Conservation (phyloP, 1,140 invertebrate genomes). For the Copidosoma floridanum region DNA sequence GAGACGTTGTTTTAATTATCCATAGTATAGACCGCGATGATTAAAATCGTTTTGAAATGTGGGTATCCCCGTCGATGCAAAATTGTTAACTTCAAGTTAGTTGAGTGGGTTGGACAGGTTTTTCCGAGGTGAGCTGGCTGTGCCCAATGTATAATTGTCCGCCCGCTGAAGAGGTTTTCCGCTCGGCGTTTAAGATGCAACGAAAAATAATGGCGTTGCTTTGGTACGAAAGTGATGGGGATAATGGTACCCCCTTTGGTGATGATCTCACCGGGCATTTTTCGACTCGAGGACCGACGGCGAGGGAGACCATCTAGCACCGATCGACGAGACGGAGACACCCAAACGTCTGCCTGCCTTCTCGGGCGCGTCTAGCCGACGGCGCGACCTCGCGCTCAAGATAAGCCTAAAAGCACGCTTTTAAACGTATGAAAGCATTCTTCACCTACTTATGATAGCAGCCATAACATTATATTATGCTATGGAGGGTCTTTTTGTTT, state of each 20-base stretch:
- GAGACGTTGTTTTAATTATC: constrained; percentile 28
- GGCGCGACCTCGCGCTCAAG: constrained; percentile 3
- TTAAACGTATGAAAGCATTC: constrained; percentile 13
- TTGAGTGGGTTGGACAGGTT: too few relatives aligned
- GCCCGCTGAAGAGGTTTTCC: too few relatives aligned
- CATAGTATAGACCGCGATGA: constrained; percentile 25
- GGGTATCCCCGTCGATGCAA: too few relatives aligned
- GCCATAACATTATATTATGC: too few relatives aligned
- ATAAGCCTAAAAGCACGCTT: constrained; percentile 10
- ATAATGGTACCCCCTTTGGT: constrained; percentile 5
- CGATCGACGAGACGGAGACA: background rate
- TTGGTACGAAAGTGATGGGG: background rate
- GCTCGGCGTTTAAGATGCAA: too few relatives aligned
- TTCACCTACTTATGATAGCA: background rate
- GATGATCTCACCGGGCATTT: constrained; percentile 17
- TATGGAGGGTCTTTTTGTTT: too few relatives aligned
- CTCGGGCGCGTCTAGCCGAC: constrained; percentile 1
- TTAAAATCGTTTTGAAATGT: too few relatives aligned
- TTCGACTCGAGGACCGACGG: background rate
- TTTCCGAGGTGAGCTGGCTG: too few relatives aligned
- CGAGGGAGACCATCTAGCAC: background rate
- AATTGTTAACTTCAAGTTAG: too few relatives aligned
- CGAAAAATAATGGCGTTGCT: background rate
- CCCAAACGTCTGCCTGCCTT: too few relatives aligned
- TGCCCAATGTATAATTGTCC: too few relatives aligned